These are phyloP conservation scores for Sapajus apella DNA, from an alignment of 2,113 vertebrate species.

Conservation along the genomic window DNA sequence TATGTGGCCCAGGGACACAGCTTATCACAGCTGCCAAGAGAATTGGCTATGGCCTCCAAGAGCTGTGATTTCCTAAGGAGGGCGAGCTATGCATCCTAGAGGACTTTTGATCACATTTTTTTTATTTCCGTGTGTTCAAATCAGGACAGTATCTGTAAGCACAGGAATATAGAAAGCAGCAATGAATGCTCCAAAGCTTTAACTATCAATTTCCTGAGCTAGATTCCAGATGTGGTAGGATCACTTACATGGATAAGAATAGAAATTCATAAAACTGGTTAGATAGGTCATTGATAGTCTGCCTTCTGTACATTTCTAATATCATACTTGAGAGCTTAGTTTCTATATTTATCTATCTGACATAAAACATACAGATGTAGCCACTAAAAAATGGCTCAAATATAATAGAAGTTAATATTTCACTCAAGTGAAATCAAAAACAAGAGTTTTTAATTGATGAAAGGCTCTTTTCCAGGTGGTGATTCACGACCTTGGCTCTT, in stretches of 20 bases:
- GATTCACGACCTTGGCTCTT: not conserved
- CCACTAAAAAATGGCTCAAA: not conserved
- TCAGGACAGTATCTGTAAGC: not conserved
- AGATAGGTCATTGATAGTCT: not conserved
- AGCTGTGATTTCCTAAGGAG: not conserved
- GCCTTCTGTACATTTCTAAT: not conserved
- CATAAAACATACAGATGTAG: not conserved
- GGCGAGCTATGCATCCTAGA: not conserved
- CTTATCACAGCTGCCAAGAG: not conserved
- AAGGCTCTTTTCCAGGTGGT: not conserved
- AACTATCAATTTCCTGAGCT: not conserved
- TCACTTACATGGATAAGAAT: not conserved
- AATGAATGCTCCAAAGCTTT: too few relatives aligned
- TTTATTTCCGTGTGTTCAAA: not conserved
- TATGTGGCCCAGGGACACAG: constrained; percentile 18
- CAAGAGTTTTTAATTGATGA: not conserved
- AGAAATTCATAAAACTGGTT: not conserved
- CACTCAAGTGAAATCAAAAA: not conserved
- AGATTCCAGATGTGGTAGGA: not conserved
- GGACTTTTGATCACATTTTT: not conserved
- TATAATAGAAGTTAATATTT: not conserved
- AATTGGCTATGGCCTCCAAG: not conserved
- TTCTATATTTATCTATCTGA: not conserved
- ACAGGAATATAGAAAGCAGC: not conserved
- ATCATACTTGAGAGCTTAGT: not conserved